Conservation (phyloP, 2,113 vertebrate genomes). For the Xenopus borealis region DNA sequence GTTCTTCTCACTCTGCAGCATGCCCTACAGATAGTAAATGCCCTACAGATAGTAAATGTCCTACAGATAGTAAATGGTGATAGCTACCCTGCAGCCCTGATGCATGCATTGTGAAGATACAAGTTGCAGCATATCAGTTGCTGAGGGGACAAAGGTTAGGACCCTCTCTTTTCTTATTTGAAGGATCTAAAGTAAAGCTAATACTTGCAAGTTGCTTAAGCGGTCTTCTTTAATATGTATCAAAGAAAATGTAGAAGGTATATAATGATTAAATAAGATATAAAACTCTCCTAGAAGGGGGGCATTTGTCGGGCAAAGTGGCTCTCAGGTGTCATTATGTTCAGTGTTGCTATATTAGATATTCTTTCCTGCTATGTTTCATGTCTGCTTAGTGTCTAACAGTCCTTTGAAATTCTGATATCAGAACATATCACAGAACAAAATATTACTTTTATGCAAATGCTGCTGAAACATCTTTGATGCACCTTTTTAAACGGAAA, state of each 20-base stretch:
- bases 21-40: too few species aligned
- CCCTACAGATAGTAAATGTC: too few species aligned
- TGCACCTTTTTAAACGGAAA: conserved; percentile 14
- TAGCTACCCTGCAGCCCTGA: too few species aligned
- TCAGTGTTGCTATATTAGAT: not conserved
- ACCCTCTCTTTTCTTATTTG: too few species aligned
- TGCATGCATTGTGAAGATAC: too few species aligned
- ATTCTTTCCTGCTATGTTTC: not conserved
- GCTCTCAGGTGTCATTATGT: not conserved
- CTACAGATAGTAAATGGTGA: too few species aligned
- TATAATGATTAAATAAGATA: not conserved
- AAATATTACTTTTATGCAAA: conserved; percentile 1
- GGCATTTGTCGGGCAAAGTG: not conserved
- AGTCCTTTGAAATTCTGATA: not conserved
- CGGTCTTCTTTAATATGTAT: not conserved
- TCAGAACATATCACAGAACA: not conserved
- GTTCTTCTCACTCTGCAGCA: too few species aligned
- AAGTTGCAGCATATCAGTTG: too few species aligned
- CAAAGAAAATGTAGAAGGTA: not conserved
- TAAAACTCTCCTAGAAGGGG: not conserved
- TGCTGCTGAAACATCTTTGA: conserved; percentile 16
- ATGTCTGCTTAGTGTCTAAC: not conserved
- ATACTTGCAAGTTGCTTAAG: not conserved
- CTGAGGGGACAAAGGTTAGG: too few species aligned
- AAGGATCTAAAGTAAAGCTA: too few species aligned